Evolutionary conservation across 2,113 vertebrate genomes (phyloP).

Genomic region (Castor canadensis): DNA sequence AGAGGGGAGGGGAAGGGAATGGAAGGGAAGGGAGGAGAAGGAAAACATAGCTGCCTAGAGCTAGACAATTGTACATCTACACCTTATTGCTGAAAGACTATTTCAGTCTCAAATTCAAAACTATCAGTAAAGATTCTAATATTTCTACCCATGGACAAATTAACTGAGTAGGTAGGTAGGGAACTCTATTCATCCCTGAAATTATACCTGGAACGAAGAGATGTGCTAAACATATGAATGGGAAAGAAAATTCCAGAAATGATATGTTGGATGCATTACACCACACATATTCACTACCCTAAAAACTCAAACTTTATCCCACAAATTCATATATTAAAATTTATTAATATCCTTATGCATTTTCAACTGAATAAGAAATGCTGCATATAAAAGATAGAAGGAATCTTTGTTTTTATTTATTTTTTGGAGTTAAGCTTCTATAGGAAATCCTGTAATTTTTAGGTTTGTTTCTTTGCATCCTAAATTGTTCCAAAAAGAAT

Average conservation of each 20-base stretch:
- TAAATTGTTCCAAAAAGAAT: conserved; percentile 32
- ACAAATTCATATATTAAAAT: conserved; percentile 28
- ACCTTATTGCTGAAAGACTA: background rate
- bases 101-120: conserved; percentile 14
- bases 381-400: background rate
- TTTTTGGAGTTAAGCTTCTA: conserved; percentile 10
- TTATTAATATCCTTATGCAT: background rate
- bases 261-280: background rate
- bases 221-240: background rate
- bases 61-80: background rate
- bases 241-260: conserved; percentile 5
- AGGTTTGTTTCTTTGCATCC: conserved; percentile 1
- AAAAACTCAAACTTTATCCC: conserved; percentile 32
- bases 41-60: background rate
- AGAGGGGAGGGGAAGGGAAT: no score
- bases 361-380: conserved; percentile 10
- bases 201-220: background rate
- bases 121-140: background rate
- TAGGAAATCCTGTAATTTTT: background rate
- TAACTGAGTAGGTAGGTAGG: background rate
- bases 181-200: background rate
- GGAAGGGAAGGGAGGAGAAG: no score
- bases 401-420: conserved; percentile 8
- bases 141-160: background rate
- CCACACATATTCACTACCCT: background rate